A percentile compares a stretch with the other conserved stretches of the same genome.
Conservation (phyloP, 2,113 vertebrate genomes). For the Aphelocoma coerulescens region DNA sequence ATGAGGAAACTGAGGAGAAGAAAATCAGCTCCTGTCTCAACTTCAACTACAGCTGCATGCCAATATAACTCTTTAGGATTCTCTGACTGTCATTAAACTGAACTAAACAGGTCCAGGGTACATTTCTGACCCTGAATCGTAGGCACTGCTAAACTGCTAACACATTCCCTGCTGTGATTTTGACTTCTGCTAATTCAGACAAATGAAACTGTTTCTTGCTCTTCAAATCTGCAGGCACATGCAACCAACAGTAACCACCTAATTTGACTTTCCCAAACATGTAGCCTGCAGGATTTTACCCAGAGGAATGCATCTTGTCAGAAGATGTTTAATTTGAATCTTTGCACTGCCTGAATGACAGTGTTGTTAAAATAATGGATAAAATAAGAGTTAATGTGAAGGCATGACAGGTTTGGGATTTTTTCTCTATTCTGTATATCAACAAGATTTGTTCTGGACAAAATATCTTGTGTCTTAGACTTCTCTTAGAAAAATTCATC, state of each 20-base stretch:
- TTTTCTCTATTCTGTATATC: background rate
- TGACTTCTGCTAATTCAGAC: background rate
- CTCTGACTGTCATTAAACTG: background rate
- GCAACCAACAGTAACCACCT: background rate
- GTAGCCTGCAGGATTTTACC: background rate
- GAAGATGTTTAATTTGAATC: background rate
- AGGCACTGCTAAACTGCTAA: background rate
- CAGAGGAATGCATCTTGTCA: background rate
- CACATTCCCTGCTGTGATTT: background rate
- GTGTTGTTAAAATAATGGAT: background rate
- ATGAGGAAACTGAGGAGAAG: background rate
- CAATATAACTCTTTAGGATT: background rate
- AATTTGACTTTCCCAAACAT: background rate
- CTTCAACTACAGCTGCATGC: background rate
- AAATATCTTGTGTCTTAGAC: background rate
- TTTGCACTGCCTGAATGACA: background rate
- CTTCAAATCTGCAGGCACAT: background rate
- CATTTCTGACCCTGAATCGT: background rate
- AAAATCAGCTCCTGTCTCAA: background rate
- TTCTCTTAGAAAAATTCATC: background rate
- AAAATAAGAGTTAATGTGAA: background rate
- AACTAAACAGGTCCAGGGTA: background rate
- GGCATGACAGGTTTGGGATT: background rate
- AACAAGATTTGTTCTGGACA: background rate
- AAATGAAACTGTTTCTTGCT: background rate